Conservation (phyloP, 35 echinoderm and acorn worm genomes). For the Ophiothrix spiculata region DNA sequence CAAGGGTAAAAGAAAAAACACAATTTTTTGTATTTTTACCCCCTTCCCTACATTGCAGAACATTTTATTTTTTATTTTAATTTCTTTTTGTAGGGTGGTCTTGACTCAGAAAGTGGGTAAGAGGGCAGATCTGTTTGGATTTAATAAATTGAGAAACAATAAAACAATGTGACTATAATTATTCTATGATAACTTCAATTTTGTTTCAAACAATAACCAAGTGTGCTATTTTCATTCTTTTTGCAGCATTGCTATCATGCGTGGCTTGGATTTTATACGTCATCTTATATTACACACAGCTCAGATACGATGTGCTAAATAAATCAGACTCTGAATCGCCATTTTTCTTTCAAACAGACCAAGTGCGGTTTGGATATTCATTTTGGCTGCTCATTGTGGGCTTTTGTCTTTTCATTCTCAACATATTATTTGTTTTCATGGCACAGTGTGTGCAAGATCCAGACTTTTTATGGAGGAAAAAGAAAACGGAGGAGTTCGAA, state of each 20-base stretch:
- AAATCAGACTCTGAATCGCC: constrained; percentile 22
- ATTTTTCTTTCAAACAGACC: constrained; percentile 43
- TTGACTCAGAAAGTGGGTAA: too few species aligned
- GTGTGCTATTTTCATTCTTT: background rate
- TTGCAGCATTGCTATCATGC: constrained; percentile 13
- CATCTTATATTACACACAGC: constrained; percentile 34
- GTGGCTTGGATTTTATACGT: constrained; percentile 36
- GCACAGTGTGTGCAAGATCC: background rate
- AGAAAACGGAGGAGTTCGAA: background rate
- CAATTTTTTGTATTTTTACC: too few species aligned
- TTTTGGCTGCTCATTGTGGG: constrained; percentile 52
- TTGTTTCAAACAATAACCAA: too few species aligned
- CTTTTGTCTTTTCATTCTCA: constrained; percentile 28
- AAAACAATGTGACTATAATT: background rate
- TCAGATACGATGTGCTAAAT: constrained; percentile 40
- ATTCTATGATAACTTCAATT: background rate
- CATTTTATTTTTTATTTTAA: too few species aligned
- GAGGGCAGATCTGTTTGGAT: too few species aligned
- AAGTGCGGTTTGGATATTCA: constrained; percentile 51
- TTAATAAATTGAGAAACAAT: too few species aligned
- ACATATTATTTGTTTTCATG: background rate
- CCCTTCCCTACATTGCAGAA: too few species aligned
- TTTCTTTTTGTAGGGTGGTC: too few species aligned
- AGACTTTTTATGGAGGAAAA: background rate
- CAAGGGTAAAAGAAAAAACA: too few species aligned